phyloP scores from a whole-genome alignment of 1,140 invertebrate genomes.

The Mactra quadrangularis region DNA sequence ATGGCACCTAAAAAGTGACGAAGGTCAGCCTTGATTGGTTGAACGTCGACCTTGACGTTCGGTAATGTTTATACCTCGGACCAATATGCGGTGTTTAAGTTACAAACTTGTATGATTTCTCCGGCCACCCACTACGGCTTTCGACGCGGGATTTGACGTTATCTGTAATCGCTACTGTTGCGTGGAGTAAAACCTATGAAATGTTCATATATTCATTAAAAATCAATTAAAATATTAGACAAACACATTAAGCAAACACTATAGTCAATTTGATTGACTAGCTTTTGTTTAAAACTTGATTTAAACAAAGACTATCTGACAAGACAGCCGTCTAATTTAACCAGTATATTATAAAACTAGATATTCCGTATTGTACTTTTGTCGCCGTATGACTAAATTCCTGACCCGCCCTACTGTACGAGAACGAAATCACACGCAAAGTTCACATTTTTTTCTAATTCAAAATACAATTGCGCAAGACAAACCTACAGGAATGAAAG shows the following conservation, averaged over 20 bases:
- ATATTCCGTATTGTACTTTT: too few relatives aligned
- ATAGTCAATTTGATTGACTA: background rate
- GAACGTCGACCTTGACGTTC: constrained; percentile 23
- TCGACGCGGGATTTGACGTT: constrained; percentile 39
- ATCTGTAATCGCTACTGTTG: constrained; percentile 28
- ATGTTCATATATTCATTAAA: constrained; percentile 12
- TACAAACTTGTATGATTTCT: constrained; percentile 16
- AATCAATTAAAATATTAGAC: constrained; percentile 36
- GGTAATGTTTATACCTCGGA: constrained; percentile 31
- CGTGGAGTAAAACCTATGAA: constrained; percentile 24
- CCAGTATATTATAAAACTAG: constrained; percentile 4
- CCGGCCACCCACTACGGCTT: constrained; percentile 58
- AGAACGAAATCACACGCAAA: too few relatives aligned
- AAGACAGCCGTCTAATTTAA: constrained; percentile 31
- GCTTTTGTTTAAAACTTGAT: constrained; percentile 27
- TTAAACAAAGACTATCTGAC: constrained; percentile 19
- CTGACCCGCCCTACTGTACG: too few relatives aligned
- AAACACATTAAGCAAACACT: constrained; percentile 10
- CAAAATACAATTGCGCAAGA: too few relatives aligned
- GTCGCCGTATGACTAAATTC: too few relatives aligned
- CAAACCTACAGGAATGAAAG: too few relatives aligned
- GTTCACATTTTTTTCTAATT: too few relatives aligned
- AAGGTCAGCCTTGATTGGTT: constrained; percentile 59
- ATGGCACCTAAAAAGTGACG: constrained; percentile 61
- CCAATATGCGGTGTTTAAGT: constrained; percentile 6